These are phyloP conservation scores for Danio choprae DNA, from an alignment of 2,797 vertebrate genomes.

Conservation along the genomic window DNA sequence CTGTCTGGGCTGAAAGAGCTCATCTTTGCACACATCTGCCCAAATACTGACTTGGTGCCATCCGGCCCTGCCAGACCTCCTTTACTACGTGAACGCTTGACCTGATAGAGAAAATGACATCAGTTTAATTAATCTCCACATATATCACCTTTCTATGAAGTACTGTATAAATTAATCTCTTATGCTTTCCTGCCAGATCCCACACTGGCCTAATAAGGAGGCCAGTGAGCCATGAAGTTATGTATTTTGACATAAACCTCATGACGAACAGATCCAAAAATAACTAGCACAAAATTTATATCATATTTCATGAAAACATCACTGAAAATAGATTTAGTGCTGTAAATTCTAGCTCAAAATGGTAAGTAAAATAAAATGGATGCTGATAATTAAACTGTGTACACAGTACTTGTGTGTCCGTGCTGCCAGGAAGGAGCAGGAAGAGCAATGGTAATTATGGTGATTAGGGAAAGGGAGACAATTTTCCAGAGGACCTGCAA, in stretches of 20 bases:
- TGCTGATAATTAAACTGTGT: background rate
- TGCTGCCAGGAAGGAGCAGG: background rate
- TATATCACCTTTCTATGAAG: slow-evolving; percentile 39
- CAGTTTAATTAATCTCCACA: slow-evolving; percentile 40
- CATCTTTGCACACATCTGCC: slow-evolving; percentile 99
- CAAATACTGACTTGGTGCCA: slow-evolving; percentile 98
- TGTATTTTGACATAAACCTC: slow-evolving; percentile 15
- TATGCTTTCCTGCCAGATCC: background rate
- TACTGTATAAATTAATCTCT: background rate
- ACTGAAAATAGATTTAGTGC: background rate
- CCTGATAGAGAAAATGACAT: slow-evolving; percentile 73
- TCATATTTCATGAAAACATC: slow-evolving; percentile 19
- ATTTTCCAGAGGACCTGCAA: background rate
- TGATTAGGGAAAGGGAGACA: background rate
- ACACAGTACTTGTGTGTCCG: background rate
- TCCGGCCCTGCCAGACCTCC: slow-evolving; percentile 97
- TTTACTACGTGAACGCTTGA: slow-evolving; percentile 99
- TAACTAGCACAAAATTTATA: slow-evolving; percentile 37
- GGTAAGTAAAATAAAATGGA: background rate
- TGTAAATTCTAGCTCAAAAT: background rate
- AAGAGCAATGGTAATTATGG: background rate
- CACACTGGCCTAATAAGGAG: slow-evolving; percentile 51
- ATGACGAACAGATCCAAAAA: slow-evolving; percentile 25
- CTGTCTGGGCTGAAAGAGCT: slow-evolving; percentile 96
- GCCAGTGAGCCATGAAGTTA: slow-evolving; percentile 4